These are phyloP conservation scores for Cyanocitta stelleri DNA, from an alignment of 2,113 vertebrate genomes.

Conservation along the genomic window DNA sequence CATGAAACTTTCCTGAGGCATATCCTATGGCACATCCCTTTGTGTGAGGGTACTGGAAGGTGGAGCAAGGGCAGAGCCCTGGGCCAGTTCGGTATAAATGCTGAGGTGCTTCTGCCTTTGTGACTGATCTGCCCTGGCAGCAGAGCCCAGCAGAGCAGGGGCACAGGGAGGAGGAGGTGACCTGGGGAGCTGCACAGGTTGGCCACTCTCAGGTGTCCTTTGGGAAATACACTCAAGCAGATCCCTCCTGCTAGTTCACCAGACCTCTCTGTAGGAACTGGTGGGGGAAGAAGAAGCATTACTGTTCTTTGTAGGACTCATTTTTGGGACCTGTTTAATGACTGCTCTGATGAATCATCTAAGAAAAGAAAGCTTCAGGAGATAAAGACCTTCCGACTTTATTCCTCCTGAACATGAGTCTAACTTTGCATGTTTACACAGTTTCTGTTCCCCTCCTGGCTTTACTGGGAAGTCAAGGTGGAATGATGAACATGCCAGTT, in stretches of 20 bases:
- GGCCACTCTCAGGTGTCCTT: background rate
- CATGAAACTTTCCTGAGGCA: background rate
- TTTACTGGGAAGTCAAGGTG: background rate
- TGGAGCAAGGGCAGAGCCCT: background rate
- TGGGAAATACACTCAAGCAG: background rate
- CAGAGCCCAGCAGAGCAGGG: background rate
- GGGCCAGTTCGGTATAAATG: background rate
- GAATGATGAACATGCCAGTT: background rate
- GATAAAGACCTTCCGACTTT: background rate
- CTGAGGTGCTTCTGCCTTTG: background rate
- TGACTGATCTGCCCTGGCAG: background rate
- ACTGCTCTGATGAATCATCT: background rate
- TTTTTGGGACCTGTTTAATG: background rate
- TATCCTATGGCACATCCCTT: rapidly evolving
- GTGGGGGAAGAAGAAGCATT: background rate
- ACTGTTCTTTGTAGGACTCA: background rate
- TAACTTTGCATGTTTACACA: background rate
- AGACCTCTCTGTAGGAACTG: rapidly evolving
- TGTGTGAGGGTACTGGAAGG: background rate
- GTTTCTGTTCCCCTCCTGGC: background rate
- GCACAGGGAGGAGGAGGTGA: background rate
- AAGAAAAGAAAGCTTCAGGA: background rate
- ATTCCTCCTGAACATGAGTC: background rate
- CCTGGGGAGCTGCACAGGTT: background rate
- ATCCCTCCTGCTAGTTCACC: background rate